Evolutionary conservation across 2,888 invertebrate genomes (phyloP).

Genomic region (Dynastes maya): DNA sequence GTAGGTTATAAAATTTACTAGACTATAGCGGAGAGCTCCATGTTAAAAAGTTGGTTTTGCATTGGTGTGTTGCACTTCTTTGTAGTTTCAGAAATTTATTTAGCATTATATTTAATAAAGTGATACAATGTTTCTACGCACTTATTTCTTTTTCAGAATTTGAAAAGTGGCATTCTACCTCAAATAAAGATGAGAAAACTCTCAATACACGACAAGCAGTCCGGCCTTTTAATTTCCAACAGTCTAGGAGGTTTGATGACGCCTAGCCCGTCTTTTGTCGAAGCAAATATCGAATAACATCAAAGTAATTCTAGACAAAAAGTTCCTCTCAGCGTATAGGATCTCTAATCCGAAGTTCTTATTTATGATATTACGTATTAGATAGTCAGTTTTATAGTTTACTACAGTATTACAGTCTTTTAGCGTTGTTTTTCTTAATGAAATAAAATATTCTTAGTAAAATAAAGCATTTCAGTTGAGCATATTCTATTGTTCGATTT

Average conservation of each 20-base stretch:
- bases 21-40: neutral
- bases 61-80: neutral
- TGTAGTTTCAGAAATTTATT: no score
- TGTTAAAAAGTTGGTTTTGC: neutral
- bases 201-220: slow-evolving; percentile 69
- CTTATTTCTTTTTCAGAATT: slow-evolving; percentile 68
- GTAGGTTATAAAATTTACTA: slow-evolving; percentile 6
- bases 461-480: no score
- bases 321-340: slow-evolving; percentile 34
- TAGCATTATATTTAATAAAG: no score
- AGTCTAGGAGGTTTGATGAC: slow-evolving; percentile 58
- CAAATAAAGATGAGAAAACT: slow-evolving; percentile 71
- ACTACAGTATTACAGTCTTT: slow-evolving; percentile 30
- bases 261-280: slow-evolving; percentile 50
- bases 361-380: slow-evolving; percentile 31
- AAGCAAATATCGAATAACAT: slow-evolving; percentile 45
- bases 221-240: slow-evolving; percentile 72
- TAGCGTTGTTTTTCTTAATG: slow-evolving; percentile 18
- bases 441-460: neutral
- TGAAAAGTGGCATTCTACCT: slow-evolving; percentile 71
- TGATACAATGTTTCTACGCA: no score
- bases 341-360: slow-evolving; percentile 32
- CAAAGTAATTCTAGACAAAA: slow-evolving; percentile 11
- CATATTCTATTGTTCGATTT: no score
- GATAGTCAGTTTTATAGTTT: slow-evolving; percentile 13